These are phyloP conservation scores for Pseudomyrmex concolor DNA, from an alignment of 1,140 invertebrate genomes.

Conservation along the genomic window DNA sequence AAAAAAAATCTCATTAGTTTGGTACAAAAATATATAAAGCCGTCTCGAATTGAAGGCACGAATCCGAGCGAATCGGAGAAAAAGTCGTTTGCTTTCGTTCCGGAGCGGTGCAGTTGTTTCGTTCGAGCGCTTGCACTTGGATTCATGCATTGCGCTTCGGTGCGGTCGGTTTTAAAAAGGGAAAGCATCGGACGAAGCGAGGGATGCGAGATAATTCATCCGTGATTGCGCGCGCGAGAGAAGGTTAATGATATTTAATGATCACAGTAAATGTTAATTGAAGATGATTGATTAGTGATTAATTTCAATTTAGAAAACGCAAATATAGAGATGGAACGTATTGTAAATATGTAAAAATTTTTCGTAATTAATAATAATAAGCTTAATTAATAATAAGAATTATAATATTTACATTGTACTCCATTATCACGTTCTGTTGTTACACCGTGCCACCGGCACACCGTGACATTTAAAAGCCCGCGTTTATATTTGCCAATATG, in stretches of 20 bases:
- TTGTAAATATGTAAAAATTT: background rate
- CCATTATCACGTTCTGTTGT: background rate
- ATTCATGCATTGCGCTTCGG: conserved; percentile 39
- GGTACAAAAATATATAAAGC: background rate
- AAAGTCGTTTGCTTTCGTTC: conserved; percentile 8
- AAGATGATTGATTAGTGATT: background rate
- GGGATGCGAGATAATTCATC: background rate
- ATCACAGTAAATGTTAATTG: background rate
- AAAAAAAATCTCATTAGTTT: too few relatives aligned
- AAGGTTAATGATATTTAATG: conserved; percentile 40
- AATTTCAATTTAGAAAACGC: background rate
- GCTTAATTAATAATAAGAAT: conserved; percentile 14
- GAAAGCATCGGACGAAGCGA: conserved; percentile 24
- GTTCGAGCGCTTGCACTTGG: conserved; percentile 31
- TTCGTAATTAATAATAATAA: conserved; percentile 6
- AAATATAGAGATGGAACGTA: background rate
- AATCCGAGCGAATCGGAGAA: background rate
- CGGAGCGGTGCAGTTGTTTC: conserved; percentile 24
- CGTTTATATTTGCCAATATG: conserved; percentile 3
- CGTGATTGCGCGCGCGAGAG: background rate
- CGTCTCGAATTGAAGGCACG: conserved; percentile 19
- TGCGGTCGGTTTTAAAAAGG: conserved; percentile 37
- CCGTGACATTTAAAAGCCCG: conserved; percentile 4
- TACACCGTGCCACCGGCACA: too few relatives aligned
- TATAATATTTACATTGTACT: background rate